Evolutionary conservation across 2,797 vertebrate species (phyloP).

Genomic region (Hoplostethus atlanticus): DNA sequence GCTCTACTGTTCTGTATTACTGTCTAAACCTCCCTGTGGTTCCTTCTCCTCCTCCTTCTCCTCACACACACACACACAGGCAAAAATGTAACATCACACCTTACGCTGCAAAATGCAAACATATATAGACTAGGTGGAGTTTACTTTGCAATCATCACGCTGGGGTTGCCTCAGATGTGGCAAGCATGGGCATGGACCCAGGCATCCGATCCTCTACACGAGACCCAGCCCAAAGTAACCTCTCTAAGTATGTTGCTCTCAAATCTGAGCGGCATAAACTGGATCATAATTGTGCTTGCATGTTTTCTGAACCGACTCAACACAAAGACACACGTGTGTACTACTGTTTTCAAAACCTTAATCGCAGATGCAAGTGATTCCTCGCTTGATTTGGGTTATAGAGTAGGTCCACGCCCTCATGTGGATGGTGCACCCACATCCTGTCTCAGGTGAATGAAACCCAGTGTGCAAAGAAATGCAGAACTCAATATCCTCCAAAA

Average conservation of each 20-base stretch:
- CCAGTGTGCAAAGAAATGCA: not conserved
- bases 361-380: not conserved
- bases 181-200: not conserved
- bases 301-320: constrained; percentile 20
- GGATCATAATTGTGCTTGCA: not conserved
- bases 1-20: constrained; percentile 1
- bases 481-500: not conserved
- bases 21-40: not conserved
- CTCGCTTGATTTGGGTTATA: not conserved
- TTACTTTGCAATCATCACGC: not conserved
- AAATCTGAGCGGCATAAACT: not conserved
- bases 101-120: not conserved
- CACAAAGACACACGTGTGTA: constrained; percentile 19
- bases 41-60: not conserved
- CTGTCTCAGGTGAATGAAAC: not conserved
- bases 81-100: not conserved
- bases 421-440: not conserved
- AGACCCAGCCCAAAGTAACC: constrained; percentile 8
- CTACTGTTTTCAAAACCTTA: no score
- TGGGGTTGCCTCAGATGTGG: not conserved
- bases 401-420: not conserved
- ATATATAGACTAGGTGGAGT: not conserved
- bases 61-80: not conserved
- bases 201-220: not conserved
- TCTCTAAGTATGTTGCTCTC: not conserved